Evolutionary conservation across 1,140 invertebrate species (phyloP).

Genomic region (Bicyclus anynana): DNA sequence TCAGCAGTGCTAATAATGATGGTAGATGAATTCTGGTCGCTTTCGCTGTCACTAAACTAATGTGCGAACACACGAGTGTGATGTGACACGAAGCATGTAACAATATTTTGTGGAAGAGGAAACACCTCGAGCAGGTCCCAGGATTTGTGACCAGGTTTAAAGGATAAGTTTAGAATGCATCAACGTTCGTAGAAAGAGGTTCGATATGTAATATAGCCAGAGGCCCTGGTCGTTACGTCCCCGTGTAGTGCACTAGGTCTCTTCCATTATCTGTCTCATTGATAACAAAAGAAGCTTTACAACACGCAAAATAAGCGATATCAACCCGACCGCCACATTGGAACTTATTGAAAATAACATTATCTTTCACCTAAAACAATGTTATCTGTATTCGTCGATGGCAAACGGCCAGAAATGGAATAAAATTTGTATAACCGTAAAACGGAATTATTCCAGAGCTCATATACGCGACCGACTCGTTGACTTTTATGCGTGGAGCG

Average conservation of each 20-base stretch:
- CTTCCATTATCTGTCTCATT: background rate
- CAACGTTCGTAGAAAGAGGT: no score
- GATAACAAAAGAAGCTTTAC: background rate
- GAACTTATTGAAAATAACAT: background rate
- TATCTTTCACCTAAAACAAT: constrained; percentile 2
- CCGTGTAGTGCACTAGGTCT: background rate
- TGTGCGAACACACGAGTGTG: no score
- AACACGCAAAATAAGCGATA: background rate
- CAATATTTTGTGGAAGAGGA: no score
- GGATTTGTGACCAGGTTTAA: no score
- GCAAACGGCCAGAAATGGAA: constrained; percentile 6
- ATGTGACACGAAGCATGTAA: no score
- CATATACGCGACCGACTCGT: constrained; percentile 7
- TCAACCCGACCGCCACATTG: background rate
- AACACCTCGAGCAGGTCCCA: no score
- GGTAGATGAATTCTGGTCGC: no score
- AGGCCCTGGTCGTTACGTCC: no score
- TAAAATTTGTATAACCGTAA: constrained; percentile 5
- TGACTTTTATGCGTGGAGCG: constrained; percentile 8
- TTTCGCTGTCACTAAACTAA: no score
- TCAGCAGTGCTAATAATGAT: no score
- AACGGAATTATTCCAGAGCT: constrained; percentile 1
- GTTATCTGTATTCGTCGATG: background rate
- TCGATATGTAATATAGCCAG: no score
- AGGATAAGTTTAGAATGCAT: no score